Evolutionary conservation across 2,113 vertebrate species (phyloP), one percentile per base, ranked within the genome.

Genomic region (Pluvianellus socialis): DNA sequence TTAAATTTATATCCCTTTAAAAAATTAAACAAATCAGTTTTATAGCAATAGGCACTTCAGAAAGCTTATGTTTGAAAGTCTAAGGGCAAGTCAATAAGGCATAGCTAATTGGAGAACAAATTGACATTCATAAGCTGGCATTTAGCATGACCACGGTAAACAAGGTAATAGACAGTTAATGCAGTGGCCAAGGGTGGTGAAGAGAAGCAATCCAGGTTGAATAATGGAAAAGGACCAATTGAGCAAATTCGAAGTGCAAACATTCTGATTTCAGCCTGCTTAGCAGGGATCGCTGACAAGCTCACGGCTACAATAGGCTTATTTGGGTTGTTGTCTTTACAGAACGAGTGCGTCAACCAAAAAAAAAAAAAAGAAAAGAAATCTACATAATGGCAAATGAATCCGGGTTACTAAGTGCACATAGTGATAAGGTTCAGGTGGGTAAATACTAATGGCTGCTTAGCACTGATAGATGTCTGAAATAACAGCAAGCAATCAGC

Each of bases 71-170:
- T 96, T 98, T 97, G 97, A 96, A 97, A 97, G 97, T 94, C 95
- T 96, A 90, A 96, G 89, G 95, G 96, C 95, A 95, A 95, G 98
- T 97, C 97, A 97, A 98, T 98, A 98, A 98, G 97, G 97, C 97
- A 96, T 96, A 89, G 97, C 97, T 99, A 99, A 99, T 99, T 98
- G 95, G 96, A 98, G 91, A 97, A 92, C 95, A 98, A 98, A 98
- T 77, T 97, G 97, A 98, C 98, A 98, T 97, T 98, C 96, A 94
- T 94, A 86, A 96, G 95, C 96, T 83, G 84, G 85, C 91, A 45
- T 88, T 95, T 92, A 97, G 38, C 93, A 71, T 32, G 66, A 23
- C 53, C 79, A 96, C 0, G 53, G 96, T 90, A 98, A 98, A 97
- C 97, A 97, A 84, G 82, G 92, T 97, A 97, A 97, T 98, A 97